Evolutionary conservation across 2,888 invertebrate genomes (phyloP).

Genomic region (Campoletis raptor): DNA sequence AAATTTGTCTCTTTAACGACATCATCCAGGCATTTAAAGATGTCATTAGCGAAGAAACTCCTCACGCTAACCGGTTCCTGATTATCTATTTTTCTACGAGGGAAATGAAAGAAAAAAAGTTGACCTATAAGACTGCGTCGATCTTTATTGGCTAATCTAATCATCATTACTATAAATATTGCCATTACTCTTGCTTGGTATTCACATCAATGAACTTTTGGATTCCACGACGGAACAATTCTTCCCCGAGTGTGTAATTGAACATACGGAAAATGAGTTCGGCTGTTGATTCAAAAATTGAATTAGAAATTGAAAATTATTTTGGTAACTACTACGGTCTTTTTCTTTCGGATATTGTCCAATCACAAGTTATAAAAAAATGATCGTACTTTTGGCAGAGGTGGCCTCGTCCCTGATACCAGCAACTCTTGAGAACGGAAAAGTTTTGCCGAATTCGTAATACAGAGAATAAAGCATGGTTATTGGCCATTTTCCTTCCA

Average conservation of each 20-base stretch:
- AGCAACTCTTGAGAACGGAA: constrained; percentile 91
- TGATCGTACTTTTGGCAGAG: constrained; percentile 87
- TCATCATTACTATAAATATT: constrained; percentile 19
- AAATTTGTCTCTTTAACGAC: constrained; percentile 87
- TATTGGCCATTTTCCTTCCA: constrained; percentile 93
- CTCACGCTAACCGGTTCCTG: constrained; percentile 73
- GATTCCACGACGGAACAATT: constrained; percentile 91
- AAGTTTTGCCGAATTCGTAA: constrained; percentile 92
- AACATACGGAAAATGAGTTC: constrained; percentile 95
- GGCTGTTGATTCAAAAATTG: constrained; percentile 77
- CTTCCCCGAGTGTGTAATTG: constrained; percentile 92
- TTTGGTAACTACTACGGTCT: neutral
- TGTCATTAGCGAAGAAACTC: constrained; percentile 92
- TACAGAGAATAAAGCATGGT: constrained; percentile 92
- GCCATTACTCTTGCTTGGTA: constrained; percentile 55
- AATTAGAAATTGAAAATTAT: neutral
- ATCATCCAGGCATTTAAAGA: constrained; percentile 91
- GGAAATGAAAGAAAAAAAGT: neutral
- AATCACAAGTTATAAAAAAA: neutral
- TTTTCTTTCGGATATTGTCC: neutral
- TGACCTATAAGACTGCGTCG: constrained; percentile 5
- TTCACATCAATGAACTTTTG: constrained; percentile 87
- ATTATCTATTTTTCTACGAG: constrained; percentile 45
- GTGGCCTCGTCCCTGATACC: constrained; percentile 91
- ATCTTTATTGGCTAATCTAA: neutral